A percentile compares a stretch with the other conserved stretches of the same genome.
phyloP scores from a whole-genome alignment of 2,888 invertebrate genomes.

The Therioaphis trifolii region DNA sequence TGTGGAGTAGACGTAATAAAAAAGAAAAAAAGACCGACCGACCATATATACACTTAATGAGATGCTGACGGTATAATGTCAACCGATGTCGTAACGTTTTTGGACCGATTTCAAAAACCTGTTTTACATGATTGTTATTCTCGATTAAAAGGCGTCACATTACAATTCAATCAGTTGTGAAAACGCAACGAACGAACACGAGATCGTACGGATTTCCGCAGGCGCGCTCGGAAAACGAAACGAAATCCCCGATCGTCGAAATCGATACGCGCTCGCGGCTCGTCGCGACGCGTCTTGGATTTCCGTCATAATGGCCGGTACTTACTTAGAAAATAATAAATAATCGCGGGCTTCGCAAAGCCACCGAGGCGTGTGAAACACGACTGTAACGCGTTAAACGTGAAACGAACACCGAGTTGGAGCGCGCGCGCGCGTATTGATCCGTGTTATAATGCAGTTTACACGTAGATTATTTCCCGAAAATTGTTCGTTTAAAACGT shows the following conservation, averaged over 20 bases:
- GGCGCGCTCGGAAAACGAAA: not conserved
- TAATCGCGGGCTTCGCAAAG: not conserved
- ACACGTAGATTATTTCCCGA: too few species aligned
- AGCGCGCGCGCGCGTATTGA: too few species aligned
- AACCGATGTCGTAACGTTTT: constrained; percentile 24
- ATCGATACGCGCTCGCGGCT: constrained; percentile 19
- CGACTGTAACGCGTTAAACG: too few species aligned
- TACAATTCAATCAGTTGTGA: constrained; percentile 39
- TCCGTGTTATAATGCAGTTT: too few species aligned
- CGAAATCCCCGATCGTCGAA: constrained; percentile 6
- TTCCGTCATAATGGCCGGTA: not conserved
- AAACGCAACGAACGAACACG: constrained; percentile 28
- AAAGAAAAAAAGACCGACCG: constrained; percentile 6
- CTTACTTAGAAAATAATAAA: not conserved
- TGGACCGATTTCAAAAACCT: constrained; percentile 27
- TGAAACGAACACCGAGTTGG: too few species aligned
- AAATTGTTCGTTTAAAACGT: too few species aligned
- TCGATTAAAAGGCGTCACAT: constrained; percentile 46
- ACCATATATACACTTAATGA: not conserved
- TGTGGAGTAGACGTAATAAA: not conserved
- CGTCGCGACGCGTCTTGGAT: not conserved
- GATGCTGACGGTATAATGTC: constrained; percentile 2
- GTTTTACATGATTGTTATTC: constrained; percentile 31
- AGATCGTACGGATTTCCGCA: not conserved
- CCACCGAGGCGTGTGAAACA: not conserved